These are phyloP conservation scores for Dromaius novaehollandiae DNA, from an alignment of 2,113 vertebrate species.

Conservation along the genomic window DNA sequence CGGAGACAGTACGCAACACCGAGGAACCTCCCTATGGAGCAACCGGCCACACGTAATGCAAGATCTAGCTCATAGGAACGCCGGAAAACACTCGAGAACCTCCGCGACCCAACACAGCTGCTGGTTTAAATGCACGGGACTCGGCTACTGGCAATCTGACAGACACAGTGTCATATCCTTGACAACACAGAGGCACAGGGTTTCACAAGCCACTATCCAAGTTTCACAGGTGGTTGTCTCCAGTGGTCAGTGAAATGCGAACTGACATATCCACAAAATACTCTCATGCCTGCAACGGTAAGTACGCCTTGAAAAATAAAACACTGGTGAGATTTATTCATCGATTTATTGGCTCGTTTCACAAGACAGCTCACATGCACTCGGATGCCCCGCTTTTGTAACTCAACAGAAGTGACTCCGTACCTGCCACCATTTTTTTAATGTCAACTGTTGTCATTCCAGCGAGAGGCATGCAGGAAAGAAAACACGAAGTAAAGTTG, in stretches of 20 bases:
- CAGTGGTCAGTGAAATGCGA: background rate
- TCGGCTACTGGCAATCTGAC: background rate
- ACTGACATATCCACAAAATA: background rate
- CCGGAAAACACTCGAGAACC: background rate
- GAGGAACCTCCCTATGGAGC: background rate
- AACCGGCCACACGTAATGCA: background rate
- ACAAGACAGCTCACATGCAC: slow-evolving; percentile 49
- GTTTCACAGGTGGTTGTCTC: background rate
- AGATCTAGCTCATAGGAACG: background rate
- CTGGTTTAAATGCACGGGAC: background rate
- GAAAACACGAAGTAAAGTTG: slow-evolving; percentile 65
- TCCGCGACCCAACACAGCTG: background rate
- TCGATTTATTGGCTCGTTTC: background rate
- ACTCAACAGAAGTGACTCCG: slow-evolving; percentile 49
- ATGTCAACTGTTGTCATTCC: slow-evolving; percentile 92
- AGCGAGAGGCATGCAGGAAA: slow-evolving; percentile 81
- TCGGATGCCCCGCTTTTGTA: background rate
- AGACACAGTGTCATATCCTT: background rate
- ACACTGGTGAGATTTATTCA: background rate
- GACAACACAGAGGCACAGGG: background rate
- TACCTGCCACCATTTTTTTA: slow-evolving; percentile 96
- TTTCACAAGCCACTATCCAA: slow-evolving; percentile 7
- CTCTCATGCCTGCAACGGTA: background rate
- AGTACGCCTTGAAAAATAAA: background rate
- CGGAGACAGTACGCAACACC: slow-evolving; percentile 8